A percentile compares a stretch with the other conserved stretches of the same genome.
Evolutionary conservation across 2,113 vertebrate species (phyloP).

Genomic region (Plecotus auritus): DNA sequence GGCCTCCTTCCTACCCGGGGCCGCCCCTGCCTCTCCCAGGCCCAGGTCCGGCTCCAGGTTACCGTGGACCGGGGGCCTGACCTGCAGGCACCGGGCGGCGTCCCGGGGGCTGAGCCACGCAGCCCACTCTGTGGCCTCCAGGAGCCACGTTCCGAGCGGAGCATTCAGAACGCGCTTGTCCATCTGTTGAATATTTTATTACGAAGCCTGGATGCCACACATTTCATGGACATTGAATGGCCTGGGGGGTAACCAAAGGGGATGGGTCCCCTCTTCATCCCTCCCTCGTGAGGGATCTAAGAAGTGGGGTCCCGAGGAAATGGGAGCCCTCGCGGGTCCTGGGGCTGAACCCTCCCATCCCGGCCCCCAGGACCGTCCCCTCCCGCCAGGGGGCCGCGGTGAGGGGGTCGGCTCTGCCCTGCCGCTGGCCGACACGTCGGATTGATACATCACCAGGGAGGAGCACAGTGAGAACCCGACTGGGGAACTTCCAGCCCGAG

Average conservation of each 20-base stretch:
- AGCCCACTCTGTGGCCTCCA: not conserved
- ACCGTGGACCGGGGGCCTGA: not conserved
- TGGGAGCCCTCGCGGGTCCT: constrained; percentile 44
- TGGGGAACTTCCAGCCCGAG: constrained; percentile 90
- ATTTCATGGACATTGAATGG: constrained; percentile 41
- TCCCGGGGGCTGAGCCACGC: no score
- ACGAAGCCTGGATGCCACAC: not conserved
- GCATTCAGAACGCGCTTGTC: no score
- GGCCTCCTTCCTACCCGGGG: not conserved
- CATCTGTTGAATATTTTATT: not conserved
- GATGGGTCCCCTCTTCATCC: not conserved
- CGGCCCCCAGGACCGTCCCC: constrained; percentile 70
- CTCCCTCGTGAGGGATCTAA: not conserved
- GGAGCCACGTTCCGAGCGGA: not conserved
- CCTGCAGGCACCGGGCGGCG: not conserved
- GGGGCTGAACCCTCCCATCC: constrained; percentile 61
- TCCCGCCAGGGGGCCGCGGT: constrained; percentile 74
- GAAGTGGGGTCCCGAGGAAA: constrained; percentile 33
- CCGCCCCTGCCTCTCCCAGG: no score
- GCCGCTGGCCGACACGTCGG: constrained; percentile 83
- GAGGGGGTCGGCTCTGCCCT: constrained; percentile 75
- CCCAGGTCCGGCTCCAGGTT: no score
- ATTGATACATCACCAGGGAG: constrained; percentile 91
- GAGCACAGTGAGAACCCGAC: constrained; percentile 89
- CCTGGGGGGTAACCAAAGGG: not conserved